Percentiles rank a stretch among this genome's conserved stretches.
Conservation (phyloP, 2,888 invertebrate genomes). For the Dolichomitus sp. region DNA sequence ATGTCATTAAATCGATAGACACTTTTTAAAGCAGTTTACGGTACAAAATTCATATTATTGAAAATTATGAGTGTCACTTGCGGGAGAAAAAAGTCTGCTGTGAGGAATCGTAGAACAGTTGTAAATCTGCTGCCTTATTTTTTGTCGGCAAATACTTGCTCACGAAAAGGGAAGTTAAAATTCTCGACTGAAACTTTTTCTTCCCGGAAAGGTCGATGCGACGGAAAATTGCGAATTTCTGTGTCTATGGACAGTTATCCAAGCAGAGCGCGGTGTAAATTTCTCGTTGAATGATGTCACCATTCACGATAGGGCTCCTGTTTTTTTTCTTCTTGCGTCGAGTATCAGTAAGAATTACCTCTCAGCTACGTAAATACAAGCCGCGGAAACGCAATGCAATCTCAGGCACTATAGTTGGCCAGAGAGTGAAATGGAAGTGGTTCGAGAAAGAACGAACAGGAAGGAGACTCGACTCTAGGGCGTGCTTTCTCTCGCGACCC, state of each 20-base stretch:
- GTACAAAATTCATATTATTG: too few relatives aligned
- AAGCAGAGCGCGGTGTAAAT: not conserved
- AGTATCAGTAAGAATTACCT: not conserved
- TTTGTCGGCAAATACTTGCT: not conserved
- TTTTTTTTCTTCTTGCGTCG: not conserved
- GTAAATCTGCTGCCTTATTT: not conserved
- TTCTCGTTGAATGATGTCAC: not conserved
- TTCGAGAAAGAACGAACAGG: conserved; percentile 67
- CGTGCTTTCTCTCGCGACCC: conserved; percentile 73
- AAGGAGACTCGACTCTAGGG: conserved; percentile 70
- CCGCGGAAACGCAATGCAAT: conserved; percentile 46
- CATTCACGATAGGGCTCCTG: not conserved
- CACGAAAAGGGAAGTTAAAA: not conserved
- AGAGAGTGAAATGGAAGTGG: conserved; percentile 70
- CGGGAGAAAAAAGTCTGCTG: too few relatives aligned
- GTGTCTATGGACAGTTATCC: not conserved
- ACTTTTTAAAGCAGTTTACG: too few relatives aligned
- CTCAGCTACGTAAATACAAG: not conserved
- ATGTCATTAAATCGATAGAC: too few relatives aligned
- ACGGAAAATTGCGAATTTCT: not conserved
- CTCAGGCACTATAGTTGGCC: conserved; percentile 18
- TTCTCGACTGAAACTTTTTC: not conserved
- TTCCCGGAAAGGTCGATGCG: not conserved
- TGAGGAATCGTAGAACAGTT: too few relatives aligned
- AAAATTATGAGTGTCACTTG: too few relatives aligned